Evolutionary conservation across 2,888 invertebrate species (phyloP), one percentile per base, ranked within the genome.

Genomic region (Tromatobia lineatoria): DNA sequence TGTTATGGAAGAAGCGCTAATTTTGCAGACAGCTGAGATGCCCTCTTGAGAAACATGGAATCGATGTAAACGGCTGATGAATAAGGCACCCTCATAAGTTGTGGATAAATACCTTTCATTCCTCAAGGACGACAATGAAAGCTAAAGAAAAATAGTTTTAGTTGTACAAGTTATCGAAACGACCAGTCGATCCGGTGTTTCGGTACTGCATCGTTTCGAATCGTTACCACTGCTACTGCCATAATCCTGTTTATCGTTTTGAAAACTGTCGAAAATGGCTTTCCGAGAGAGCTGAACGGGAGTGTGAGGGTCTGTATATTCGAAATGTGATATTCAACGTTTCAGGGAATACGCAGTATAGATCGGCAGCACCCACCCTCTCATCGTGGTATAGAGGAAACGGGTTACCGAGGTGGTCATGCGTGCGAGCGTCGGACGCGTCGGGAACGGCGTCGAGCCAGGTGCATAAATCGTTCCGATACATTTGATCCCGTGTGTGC

Each of bases 391-490:
- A 69, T 54, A 69, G 77, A 81, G 80, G 78, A 74, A 75, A 84
- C 78, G 54, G 74, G 74, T 70, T 81, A 84, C 81, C 70, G 70
- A 78, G 69, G 84, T 84, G 81, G 78, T 75, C 81, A 81, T 84
- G 84, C 78, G 78, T 84, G 81, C 70, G 54, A 67, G 74, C 69
- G 69, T 70, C 74, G 76, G 64, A 71, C 71, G 76, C 38, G 29
- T 38, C 71, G 73, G 70, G 80, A 78, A 81, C 84, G 80, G 64
- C 78, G 76, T 85, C 84, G 81, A 85, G 83, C 78, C 85, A 86
- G 87, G 88, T 87, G 88, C 85, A 88, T 88, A 87, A 88, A 88
- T 88, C 88, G 85, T 88, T 88, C 88, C 85, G 85, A 88, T 86
- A 86, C 88, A 87, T 89, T 89, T 87, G 85, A 88, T 87, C 80